A percentile compares a stretch with the other conserved stretches of the same genome.
phyloP scores from a whole-genome alignment of 2,797 vertebrate species.

The Echiichthys vipera region DNA sequence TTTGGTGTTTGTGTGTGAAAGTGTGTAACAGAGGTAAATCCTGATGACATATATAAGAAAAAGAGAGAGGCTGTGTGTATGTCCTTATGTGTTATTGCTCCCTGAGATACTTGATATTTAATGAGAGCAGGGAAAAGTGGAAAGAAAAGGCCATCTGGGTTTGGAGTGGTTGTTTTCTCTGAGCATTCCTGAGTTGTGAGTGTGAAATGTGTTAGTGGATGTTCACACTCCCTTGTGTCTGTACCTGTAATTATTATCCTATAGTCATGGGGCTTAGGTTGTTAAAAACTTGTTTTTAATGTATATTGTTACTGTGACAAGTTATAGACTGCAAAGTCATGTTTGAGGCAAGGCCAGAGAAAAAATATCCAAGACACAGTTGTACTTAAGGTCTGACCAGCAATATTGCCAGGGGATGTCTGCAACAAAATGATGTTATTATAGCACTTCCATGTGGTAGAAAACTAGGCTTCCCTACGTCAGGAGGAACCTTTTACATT shows the following conservation, averaged over 20 bases:
- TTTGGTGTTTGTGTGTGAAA: slow-evolving; percentile 9
- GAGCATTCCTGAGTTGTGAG: slow-evolving; percentile 33
- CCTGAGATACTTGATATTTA: slow-evolving; percentile 71
- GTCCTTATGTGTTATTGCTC: slow-evolving; percentile 50
- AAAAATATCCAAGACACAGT: not conserved
- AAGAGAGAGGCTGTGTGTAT: slow-evolving; percentile 20
- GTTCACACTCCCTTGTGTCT: not conserved
- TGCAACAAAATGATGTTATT: slow-evolving; percentile 9
- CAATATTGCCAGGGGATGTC: slow-evolving; percentile 18
- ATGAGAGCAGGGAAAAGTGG: slow-evolving; percentile 63
- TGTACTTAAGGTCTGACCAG: not conserved
- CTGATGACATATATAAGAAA: slow-evolving; percentile 44
- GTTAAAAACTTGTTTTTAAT: too few species aligned
- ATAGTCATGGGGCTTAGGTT: slow-evolving; percentile 27
- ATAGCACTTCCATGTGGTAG: not conserved
- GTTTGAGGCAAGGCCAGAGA: slow-evolving; percentile 5
- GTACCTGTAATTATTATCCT: slow-evolving; percentile 38
- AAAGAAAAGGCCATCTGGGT: slow-evolving; percentile 63
- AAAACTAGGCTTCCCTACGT: not conserved
- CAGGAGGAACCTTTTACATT: not conserved
- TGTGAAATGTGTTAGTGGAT: slow-evolving; percentile 36
- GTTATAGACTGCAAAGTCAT: slow-evolving; percentile 18
- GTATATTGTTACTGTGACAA: slow-evolving; percentile 23
- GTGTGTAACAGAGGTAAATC: slow-evolving; percentile 41
- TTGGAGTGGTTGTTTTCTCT: slow-evolving; percentile 51